Conservation (phyloP, 2,888 invertebrate genomes). For the Hecatera dysodea region DNA sequence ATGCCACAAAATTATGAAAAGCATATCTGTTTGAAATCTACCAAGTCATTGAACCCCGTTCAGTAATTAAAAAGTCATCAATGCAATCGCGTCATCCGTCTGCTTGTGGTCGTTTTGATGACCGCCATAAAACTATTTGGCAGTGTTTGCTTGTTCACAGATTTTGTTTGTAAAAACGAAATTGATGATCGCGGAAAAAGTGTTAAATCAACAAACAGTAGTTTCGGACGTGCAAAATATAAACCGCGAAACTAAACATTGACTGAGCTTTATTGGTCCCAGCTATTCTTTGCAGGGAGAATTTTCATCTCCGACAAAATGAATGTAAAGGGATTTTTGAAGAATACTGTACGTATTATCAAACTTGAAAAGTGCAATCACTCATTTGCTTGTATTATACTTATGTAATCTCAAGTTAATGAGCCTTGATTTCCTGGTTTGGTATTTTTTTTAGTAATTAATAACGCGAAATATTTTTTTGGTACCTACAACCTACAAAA, state of each 20-base stretch:
- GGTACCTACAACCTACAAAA: no score
- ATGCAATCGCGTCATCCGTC: slow-evolving; percentile 73
- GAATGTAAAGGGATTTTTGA: not conserved
- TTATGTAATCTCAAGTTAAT: not conserved
- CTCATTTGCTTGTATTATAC: no score
- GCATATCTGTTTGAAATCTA: slow-evolving; percentile 36
- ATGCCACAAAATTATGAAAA: slow-evolving; percentile 40
- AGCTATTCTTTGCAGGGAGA: slow-evolving; percentile 5
- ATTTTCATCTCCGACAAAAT: not conserved
- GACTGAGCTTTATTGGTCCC: slow-evolving; percentile 12
- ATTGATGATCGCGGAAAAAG: slow-evolving; percentile 61
- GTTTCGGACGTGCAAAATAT: slow-evolving; percentile 24
- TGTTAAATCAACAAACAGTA: slow-evolving; percentile 44
- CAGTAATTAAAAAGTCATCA: slow-evolving; percentile 82
- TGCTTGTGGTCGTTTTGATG: slow-evolving; percentile 76
- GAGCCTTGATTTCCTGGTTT: no score
- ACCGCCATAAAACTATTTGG: slow-evolving; percentile 76
- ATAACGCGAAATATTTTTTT: no score
- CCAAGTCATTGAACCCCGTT: slow-evolving; percentile 68
- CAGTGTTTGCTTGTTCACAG: slow-evolving; percentile 67
- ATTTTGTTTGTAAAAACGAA: slow-evolving; percentile 65
- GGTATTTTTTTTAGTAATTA: no score
- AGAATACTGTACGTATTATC: not conserved
- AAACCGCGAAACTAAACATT: slow-evolving; percentile 32
- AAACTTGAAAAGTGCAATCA: not conserved